Conservation (phyloP, 2,888 invertebrate species). For the Zhuqinia jingwanae region DNA sequence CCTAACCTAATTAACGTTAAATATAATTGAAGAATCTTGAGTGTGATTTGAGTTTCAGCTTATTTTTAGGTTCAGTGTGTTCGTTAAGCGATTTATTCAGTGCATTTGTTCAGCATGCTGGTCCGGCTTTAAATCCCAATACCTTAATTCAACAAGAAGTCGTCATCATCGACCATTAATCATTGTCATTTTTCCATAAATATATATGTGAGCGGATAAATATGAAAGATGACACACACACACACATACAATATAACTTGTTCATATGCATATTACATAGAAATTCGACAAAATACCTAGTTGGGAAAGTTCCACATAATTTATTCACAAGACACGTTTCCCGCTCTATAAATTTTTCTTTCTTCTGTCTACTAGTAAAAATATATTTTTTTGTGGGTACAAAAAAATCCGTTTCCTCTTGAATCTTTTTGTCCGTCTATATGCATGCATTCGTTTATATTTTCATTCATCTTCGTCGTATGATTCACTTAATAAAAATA, state of each 20-base stretch:
- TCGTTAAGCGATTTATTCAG: no score
- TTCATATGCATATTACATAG: no score
- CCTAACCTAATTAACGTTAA: no score
- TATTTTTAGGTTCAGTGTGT: no score
- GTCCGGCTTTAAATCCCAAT: no score
- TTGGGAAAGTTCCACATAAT: slow-evolving; percentile 2
- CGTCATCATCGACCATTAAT: slow-evolving; percentile 23
- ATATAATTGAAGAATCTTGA: no score
- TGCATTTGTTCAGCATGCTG: no score
- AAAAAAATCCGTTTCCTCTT: neutral
- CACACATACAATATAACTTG: no score
- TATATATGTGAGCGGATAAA: neutral
- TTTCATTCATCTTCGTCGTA: neutral
- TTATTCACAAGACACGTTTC: neutral
- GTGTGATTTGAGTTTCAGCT: no score
- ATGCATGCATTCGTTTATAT: neutral
- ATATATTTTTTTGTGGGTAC: neutral
- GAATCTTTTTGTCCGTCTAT: neutral
- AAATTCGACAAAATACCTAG: slow-evolving; percentile 27
- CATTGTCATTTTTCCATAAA: slow-evolving; percentile 18
- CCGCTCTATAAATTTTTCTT: neutral
- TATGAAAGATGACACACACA: slow-evolving; percentile 19
- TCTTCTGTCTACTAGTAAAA: neutral
- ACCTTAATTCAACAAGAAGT: no score
- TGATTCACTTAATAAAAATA: neutral